phyloP scores from a whole-genome alignment of 2,888 invertebrate genomes.

The Limnephilus lunatus region DNA sequence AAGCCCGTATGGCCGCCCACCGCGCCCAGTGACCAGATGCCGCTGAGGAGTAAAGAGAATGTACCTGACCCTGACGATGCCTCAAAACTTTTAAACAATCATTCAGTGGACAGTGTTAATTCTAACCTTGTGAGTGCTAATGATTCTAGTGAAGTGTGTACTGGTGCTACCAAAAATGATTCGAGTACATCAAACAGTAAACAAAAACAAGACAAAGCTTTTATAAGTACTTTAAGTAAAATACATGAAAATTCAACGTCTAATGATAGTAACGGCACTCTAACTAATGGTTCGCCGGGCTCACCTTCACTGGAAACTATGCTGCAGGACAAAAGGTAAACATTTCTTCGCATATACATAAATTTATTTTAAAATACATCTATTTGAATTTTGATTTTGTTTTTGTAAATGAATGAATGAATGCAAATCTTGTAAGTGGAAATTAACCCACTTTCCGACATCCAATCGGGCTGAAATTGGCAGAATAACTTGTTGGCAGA shows the following conservation, averaged over 20 bases:
- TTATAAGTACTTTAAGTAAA: conserved; percentile 80
- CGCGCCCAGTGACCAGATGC: conserved; percentile 70
- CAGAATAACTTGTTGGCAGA: too few species aligned
- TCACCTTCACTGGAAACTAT: conserved; percentile 71
- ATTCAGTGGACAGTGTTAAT: conserved; percentile 75
- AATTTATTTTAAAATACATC: not conserved
- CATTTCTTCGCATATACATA: not conserved
- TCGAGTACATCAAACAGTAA: conserved; percentile 63
- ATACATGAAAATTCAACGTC: conserved; percentile 81
- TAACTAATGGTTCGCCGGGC: conserved; percentile 75
- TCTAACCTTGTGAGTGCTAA: conserved; percentile 60
- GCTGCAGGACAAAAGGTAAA: conserved; percentile 75
- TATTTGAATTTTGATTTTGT: not conserved
- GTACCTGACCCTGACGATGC: conserved; percentile 73
- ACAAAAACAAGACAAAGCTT: conserved; percentile 75
- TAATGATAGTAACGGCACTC: conserved; percentile 70
- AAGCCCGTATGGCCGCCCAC: conserved; percentile 83
- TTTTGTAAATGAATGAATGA: too few species aligned
- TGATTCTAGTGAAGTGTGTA: conserved; percentile 64
- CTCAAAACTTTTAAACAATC: conserved; percentile 73
- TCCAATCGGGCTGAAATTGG: too few species aligned
- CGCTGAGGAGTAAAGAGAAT: conserved; percentile 68
- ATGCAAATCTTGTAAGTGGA: too few species aligned
- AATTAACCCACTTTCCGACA: too few species aligned
- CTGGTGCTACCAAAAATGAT: conserved; percentile 57